Evolutionary conservation across 2,888 invertebrate genomes (phyloP).

Genomic region (Kryphioiulus occultus): DNA sequence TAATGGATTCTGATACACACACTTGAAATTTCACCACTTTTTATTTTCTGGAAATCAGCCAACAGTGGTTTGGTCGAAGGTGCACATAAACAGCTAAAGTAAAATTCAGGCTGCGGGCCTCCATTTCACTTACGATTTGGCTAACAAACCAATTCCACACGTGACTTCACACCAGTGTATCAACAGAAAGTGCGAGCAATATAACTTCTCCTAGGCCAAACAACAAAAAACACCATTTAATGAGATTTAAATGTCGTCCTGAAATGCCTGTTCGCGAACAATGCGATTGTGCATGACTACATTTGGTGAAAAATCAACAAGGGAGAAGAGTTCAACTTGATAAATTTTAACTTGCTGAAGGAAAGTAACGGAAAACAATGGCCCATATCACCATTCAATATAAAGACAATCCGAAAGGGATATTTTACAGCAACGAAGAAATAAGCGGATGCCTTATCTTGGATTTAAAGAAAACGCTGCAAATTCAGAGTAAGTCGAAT

Average conservation of each 20-base stretch:
- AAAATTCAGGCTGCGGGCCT: background rate
- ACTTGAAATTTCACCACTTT: background rate
- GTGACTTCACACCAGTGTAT: background rate
- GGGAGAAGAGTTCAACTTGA: background rate
- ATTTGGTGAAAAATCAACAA: background rate
- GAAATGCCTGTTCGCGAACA: background rate
- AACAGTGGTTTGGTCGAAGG: background rate
- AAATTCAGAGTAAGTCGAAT: slow-evolving; percentile 14
- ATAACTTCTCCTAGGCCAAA: background rate
- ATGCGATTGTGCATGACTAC: background rate
- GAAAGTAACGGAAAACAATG: background rate
- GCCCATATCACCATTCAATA: background rate
- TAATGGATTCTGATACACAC: background rate
- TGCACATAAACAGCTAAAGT: background rate
- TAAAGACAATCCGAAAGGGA: background rate
- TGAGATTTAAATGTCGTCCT: background rate
- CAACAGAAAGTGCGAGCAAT: background rate
- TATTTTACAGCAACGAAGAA: slow-evolving; percentile 40
- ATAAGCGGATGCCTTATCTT: slow-evolving; percentile 6
- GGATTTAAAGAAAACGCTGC: background rate
- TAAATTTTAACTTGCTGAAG: background rate
- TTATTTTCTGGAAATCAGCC: background rate
- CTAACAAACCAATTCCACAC: background rate
- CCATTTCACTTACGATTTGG: background rate
- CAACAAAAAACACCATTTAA: background rate